phyloP scores from a whole-genome alignment of 2,113 vertebrate genomes.

The Crotalus tigris region DNA sequence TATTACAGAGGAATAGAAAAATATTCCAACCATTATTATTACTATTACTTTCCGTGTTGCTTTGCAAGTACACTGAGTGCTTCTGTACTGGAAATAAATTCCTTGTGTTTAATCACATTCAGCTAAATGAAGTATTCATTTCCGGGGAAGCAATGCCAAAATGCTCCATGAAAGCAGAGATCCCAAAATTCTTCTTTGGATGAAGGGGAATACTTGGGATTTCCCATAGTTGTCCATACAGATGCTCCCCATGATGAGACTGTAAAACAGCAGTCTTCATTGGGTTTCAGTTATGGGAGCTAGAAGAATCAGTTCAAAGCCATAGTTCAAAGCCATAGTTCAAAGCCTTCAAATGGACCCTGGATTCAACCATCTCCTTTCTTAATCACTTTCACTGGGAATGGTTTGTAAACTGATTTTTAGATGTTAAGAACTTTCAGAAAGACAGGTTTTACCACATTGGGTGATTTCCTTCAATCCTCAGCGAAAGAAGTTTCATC shows the following conservation, averaged over 20 bases:
- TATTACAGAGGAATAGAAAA: background rate
- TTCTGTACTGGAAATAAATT: background rate
- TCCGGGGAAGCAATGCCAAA: background rate
- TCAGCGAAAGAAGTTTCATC: background rate
- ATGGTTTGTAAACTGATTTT: background rate
- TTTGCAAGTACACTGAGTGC: background rate
- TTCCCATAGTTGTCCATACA: background rate
- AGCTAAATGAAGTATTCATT: background rate
- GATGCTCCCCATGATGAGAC: background rate
- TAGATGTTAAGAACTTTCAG: background rate
- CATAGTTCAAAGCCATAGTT: background rate
- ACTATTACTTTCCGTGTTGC: background rate
- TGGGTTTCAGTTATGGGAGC: background rate
- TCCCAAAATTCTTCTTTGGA: background rate
- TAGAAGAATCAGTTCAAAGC: background rate
- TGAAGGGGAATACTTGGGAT: background rate
- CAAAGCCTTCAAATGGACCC: background rate
- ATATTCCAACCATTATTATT: background rate
- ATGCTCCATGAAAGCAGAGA: background rate
- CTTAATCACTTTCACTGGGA: background rate
- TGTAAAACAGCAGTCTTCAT: background rate
- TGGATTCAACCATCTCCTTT: background rate
- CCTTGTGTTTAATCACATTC: background rate
- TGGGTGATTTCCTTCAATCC: background rate
- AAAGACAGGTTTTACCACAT: background rate